These are phyloP conservation scores for Papilio protenor DNA, from an alignment of 2,888 invertebrate species.

Conservation along the genomic window DNA sequence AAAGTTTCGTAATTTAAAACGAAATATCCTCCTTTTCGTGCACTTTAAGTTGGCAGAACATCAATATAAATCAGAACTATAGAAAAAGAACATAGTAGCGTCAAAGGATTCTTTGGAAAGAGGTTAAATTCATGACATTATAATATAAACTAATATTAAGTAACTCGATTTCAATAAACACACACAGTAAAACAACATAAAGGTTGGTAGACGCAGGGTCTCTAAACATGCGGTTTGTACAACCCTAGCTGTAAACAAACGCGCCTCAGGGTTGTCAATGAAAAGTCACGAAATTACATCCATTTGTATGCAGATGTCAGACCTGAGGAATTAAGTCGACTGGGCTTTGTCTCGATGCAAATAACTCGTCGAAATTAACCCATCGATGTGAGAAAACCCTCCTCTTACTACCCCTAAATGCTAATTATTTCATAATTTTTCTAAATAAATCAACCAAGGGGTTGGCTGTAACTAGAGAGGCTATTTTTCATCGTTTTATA, in stretches of 20 bases:
- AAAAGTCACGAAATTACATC: constrained; percentile 79
- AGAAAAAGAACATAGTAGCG: too few species aligned
- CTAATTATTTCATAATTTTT: constrained; percentile 45
- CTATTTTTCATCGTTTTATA: constrained; percentile 24
- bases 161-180: not conserved
- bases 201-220: constrained; percentile 3
- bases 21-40: not conserved
- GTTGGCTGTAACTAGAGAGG: constrained; percentile 24
- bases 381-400: constrained; percentile 69
- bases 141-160: not conserved
- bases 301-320: constrained; percentile 79
- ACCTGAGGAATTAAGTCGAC: constrained; percentile 69
- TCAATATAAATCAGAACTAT: too few species aligned
- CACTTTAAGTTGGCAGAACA: not conserved
- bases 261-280: constrained; percentile 75
- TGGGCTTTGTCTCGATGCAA: constrained; percentile 72
- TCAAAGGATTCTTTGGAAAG: too few species aligned
- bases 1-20: constrained; percentile 3
- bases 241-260: constrained; percentile 71
- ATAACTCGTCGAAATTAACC: constrained; percentile 79
- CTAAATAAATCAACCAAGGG: constrained; percentile 39
- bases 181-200: constrained; percentile 1
- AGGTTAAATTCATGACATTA: not conserved
- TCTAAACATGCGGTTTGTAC: constrained; percentile 45
- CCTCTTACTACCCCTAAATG: constrained; percentile 41